Conservation (phyloP, 2,797 vertebrate species). For the Gouania willdenowi region DNA sequence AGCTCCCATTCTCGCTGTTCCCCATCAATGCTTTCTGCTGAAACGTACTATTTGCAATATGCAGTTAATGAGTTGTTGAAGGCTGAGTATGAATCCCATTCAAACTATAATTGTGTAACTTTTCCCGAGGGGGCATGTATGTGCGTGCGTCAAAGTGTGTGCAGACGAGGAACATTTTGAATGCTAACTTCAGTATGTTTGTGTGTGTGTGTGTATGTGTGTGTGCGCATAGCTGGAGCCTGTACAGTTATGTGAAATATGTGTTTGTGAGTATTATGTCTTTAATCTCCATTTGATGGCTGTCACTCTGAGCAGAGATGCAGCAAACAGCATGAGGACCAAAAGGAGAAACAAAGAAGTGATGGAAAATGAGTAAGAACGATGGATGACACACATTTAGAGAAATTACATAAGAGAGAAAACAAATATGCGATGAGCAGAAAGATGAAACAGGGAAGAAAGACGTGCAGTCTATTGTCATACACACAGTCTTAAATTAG, state of each 20-base stretch:
- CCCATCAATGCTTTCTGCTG: conserved; percentile 79
- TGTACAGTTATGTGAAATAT: background rate
- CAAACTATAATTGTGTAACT: conserved; percentile 74
- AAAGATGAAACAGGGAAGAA: too few species aligned
- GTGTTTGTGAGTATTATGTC: conserved; percentile 22
- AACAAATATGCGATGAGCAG: too few species aligned
- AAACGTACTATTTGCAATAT: conserved; percentile 78
- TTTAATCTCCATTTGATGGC: conserved; percentile 78
- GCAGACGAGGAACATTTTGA: too few species aligned
- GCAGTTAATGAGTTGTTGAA: conserved; percentile 82
- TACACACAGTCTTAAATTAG: conserved; percentile 31
- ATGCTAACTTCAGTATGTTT: too few species aligned
- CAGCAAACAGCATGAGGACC: conserved; percentile 24
- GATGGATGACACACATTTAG: background rate
- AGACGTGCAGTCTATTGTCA: too few species aligned
- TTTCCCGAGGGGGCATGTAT: conserved; percentile 50
- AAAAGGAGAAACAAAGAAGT: conserved; percentile 17
- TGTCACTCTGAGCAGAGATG: conserved; percentile 48
- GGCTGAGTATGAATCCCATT: conserved; percentile 79
- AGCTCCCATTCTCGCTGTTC: conserved; percentile 61
- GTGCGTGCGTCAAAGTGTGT: conserved; percentile 11
- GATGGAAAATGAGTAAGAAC: conserved; percentile 9
- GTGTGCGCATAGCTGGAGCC: background rate
- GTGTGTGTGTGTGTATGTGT: conserved; percentile 1
- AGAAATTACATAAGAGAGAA: conserved; percentile 10